A percentile compares a stretch with the other conserved stretches of the same genome.
phyloP scores from a whole-genome alignment of 2,888 invertebrate species.

The Zaprionus bogoriensis region DNA sequence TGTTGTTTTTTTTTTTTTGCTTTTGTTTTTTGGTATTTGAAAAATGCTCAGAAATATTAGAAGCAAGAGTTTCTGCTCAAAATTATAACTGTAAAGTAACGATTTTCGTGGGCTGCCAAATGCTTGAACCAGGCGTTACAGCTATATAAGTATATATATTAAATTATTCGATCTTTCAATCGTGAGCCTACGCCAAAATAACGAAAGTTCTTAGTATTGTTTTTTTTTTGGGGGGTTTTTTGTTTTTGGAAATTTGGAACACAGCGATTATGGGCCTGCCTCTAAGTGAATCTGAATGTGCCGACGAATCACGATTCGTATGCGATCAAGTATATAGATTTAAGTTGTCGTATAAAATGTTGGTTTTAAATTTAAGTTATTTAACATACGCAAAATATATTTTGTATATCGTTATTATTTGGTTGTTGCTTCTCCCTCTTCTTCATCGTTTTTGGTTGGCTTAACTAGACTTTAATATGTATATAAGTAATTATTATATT shows the following conservation, averaged over 20 bases:
- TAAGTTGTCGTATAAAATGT: conserved; percentile 71
- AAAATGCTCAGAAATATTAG: conserved; percentile 44
- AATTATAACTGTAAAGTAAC: conserved; percentile 49
- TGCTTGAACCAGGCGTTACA: conserved; percentile 54
- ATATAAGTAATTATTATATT: conserved; percentile 53
- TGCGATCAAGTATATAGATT: conserved; percentile 33
- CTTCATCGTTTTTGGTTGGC: conserved; percentile 41
- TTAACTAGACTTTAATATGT: conserved; percentile 51
- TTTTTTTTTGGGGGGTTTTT: too few relatives aligned
- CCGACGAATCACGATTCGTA: conserved; percentile 28
- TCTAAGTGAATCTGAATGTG: conserved; percentile 20
- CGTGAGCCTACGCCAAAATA: conserved; percentile 23
- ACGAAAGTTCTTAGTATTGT: too few relatives aligned
- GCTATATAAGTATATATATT: conserved; percentile 50
- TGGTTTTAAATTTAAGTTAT: conserved; percentile 46
- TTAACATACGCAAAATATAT: conserved; percentile 82
- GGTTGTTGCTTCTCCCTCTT: neutral
- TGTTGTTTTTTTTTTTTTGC: conserved; percentile 35
- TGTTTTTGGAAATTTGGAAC: too few relatives aligned
- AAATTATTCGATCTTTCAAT: conserved; percentile 37
- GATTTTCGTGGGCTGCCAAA: conserved; percentile 23
- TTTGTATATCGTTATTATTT: conserved; percentile 62
- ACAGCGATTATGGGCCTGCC: conserved; percentile 13
- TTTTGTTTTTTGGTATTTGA: conserved; percentile 26
- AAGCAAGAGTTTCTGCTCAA: conserved; percentile 19